Percentiles rank a stretch among this genome's conserved stretches.
phyloP scores from a whole-genome alignment of 2,113 vertebrate genomes.

The Misgurnus anguillicaudatus region DNA sequence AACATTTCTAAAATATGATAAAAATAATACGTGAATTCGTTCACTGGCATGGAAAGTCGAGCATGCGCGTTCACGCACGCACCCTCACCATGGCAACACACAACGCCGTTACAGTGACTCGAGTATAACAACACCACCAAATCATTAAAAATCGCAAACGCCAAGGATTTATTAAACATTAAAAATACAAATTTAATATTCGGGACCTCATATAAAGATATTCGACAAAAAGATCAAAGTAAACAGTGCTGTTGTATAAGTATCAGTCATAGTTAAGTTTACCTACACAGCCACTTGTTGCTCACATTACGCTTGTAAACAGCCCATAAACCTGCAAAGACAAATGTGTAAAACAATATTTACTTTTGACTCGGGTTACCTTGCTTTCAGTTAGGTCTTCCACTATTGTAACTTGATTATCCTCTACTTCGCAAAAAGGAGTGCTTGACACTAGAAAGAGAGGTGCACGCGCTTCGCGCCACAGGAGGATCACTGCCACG shows the following conservation, averaged over 20 bases:
- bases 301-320: background rate
- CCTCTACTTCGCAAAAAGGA: background rate
- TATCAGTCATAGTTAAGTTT: background rate
- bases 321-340: background rate
- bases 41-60: background rate
- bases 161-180: too few species aligned
- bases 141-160: conserved; percentile 13
- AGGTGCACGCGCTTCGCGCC: background rate
- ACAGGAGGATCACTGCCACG: conserved; percentile 1
- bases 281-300: background rate
- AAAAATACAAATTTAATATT: background rate
- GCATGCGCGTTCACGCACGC: conserved; percentile 63
- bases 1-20: too few species aligned
- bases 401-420: background rate
- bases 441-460: background rate
- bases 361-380: background rate
- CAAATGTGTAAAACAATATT: background rate
- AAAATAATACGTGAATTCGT: too few species aligned
- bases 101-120: conserved; percentile 18
- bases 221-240: background rate
- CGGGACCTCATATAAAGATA: background rate
- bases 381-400: background rate
- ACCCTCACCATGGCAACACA: conserved; percentile 65
- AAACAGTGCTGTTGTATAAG: background rate
- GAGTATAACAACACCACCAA: conserved; percentile 58